Base-by-base conservation (phyloP, 2,113 vertebrate species). In the Rhinoptilus africanus region DNA sequence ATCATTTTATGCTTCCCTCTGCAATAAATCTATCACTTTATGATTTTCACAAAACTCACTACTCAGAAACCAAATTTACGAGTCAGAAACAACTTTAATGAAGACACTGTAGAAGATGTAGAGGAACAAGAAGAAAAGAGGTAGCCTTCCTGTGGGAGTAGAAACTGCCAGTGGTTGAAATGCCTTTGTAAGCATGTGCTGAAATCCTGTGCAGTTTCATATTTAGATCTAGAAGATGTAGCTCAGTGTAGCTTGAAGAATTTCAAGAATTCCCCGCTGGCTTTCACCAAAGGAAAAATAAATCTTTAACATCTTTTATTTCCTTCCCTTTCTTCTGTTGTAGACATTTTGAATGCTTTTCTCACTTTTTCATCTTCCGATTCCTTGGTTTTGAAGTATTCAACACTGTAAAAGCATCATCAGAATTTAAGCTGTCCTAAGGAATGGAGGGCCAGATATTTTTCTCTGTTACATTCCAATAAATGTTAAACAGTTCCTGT, bases 281-380 rank as follows among this genome's bases (percentile, higher is more conserved):
- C 73, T 89, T 96, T 88, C 53, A 67, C 35, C 9, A 72, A 75
- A 86, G 56, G 53, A 93, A 96, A 96, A 96, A 92, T 22, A 73
- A 78, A 79, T 68, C 35, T 68, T 80, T 82, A 53, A 57, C 66
- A 82, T 81, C 39, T 59, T 96, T 66, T 84, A 20, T 92, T 88
- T 85, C 60, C 56, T 80, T 84, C 23, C 62, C 47, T 80, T 82
- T 72, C 71, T 88, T 89, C 73, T 87, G n/a, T 76, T 91, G 50
- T 75, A 87, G 89, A 43, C 28, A 13, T 78, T 89, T 56, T 75
- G 48, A 82, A 87, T 62, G 63, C 69, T 90, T 94, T 92, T 90
- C 69, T 96, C 47, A 68, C 13, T 56, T 95, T 96, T 92, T 95
- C 2, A 1, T 89, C 32, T 96, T 73, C 71, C 0, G 2, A n/a